phyloP scores from a whole-genome alignment of 2,113 vertebrate genomes.

The Malurus melanocephalus region DNA sequence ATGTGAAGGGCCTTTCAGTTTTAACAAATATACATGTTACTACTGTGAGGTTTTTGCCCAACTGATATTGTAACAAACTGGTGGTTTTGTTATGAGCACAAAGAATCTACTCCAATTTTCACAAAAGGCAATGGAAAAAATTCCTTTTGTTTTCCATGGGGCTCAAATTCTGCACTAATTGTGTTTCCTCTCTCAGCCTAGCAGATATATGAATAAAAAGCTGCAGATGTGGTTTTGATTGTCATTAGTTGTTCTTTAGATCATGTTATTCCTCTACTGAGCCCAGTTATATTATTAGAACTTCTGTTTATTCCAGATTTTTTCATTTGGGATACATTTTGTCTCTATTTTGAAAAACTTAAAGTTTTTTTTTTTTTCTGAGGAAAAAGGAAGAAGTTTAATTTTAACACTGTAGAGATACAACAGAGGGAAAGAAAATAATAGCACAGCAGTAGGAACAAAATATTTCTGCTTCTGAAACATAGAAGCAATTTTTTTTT shows the following conservation, averaged over 20 bases:
- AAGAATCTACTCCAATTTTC: not conserved
- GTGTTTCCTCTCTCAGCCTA: not conserved
- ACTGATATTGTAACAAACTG: not conserved
- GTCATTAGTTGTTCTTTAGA: not conserved
- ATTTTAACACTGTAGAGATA: not conserved
- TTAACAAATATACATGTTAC: not conserved
- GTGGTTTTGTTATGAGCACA: not conserved
- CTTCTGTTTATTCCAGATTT: not conserved
- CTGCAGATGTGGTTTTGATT: not conserved
- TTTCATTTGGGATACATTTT: not conserved
- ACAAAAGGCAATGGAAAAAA: not conserved
- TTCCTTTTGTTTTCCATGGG: not conserved
- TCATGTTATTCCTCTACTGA: not conserved
- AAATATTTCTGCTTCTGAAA: not conserved
- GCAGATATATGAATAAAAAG: not conserved
- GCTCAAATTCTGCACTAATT: not conserved
- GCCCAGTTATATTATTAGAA: not conserved
- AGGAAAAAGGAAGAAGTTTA: not conserved
- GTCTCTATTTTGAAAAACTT: not conserved
- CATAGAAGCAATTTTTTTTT: not conserved
- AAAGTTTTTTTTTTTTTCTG: not conserved
- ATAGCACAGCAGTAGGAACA: not conserved
- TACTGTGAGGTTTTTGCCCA: not conserved
- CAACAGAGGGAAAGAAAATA: not conserved
- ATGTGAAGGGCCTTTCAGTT: not conserved